Evolutionary conservation across 2,888 invertebrate genomes (phyloP).

Genomic region (Mythimna albipuncta): DNA sequence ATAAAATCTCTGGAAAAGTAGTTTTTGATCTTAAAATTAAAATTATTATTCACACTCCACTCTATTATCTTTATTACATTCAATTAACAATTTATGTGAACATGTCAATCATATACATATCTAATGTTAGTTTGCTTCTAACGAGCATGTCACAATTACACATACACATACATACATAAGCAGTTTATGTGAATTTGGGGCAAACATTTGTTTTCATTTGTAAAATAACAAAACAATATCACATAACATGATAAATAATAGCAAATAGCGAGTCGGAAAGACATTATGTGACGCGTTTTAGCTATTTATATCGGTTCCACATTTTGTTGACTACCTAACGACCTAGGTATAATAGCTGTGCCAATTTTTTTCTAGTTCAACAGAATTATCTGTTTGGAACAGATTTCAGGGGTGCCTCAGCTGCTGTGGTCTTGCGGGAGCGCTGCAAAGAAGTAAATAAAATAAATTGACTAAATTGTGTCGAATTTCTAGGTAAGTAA

Average conservation of each 20-base stretch:
- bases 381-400: conserved; percentile 1
- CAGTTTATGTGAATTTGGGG: conserved; percentile 26
- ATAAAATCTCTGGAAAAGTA: background rate
- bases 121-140: background rate
- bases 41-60: background rate
- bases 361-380: conserved; percentile 43
- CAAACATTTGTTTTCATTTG: conserved; percentile 37
- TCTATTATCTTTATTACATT: background rate
- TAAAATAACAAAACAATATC: conserved; percentile 37
- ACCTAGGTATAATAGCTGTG: conserved; percentile 27
- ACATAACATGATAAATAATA: conserved; percentile 29
- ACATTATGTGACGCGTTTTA: conserved; percentile 18
- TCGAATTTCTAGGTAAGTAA: conserved; percentile 20
- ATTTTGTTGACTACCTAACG: conserved; percentile 18
- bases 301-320: conserved; percentile 25
- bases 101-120: background rate
- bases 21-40: background rate
- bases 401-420: conserved; percentile 4
- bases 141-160: background rate
- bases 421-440: conserved; percentile 2
- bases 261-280: conserved; percentile 26
- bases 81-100: background rate
- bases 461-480: conserved; percentile 14
- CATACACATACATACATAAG: background rate
- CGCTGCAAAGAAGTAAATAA: background rate